Base-by-base conservation (phyloP, 2,888 invertebrate species). In the Microplitis deprimator region DNA sequence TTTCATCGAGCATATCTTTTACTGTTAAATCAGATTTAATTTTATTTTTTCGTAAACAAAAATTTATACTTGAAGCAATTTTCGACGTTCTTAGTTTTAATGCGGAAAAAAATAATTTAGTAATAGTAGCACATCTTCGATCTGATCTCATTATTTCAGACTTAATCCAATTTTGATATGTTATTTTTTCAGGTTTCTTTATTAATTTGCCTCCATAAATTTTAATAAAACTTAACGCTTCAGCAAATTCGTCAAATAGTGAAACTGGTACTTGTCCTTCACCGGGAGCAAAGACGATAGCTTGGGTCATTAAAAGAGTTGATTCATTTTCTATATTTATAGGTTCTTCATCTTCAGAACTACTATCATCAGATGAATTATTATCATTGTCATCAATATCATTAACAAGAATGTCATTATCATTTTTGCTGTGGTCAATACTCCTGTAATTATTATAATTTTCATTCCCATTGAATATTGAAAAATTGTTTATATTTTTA, bases 71-170 rank as follows among this genome's bases (percentile, higher is more conserved):
- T 50, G 50, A 10, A 10, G 50, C 50, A 13, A 50, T 50, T 10
- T 50, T 50, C 8, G 50, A 50, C 13, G 50, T 50, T 50, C 50
- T 7, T 10, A 50, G 50, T 50, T 50, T 50, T 50, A 64, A 20
- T 13, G 64, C 64, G 10, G 64, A 64, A n/a, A 64, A 64, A 64
- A 64, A 20, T 20, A 64, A 20, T 67, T 20, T 17, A 13, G 29
- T 50, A 50, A 50, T 50, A 7, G 50, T 50, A 50, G 50, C 67
- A 20, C 67, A 67, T 20, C 67, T 16, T 17, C 67, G 29, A 67
- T 67, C 67, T 29, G 67, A 29, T 67, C 38, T 20, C 67, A 67
- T 67, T 20, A 67, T 20, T 67, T 67, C 67, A 29, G 67, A 67
- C 8, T 67, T 29, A 13, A 20, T 20, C 67, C 67, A 67, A 38